Conservation (phyloP, 53 echinoderm and acorn worm genomes). For the Echinarachnius parma region DNA sequence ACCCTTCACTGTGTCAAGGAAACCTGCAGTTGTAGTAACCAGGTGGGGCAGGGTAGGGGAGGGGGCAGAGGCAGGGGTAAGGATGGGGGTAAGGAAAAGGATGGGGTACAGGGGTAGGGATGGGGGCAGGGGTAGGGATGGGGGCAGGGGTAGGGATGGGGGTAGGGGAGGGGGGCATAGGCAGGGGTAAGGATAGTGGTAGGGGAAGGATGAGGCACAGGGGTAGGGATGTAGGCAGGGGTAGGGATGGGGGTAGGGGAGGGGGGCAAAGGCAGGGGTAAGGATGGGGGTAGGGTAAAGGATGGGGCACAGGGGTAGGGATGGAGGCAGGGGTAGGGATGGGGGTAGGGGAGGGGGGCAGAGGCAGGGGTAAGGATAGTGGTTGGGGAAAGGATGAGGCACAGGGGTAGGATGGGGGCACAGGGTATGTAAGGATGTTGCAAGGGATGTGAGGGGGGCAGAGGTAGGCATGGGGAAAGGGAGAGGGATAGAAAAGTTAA, state of each 20-base stretch:
- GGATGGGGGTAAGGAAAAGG: not conserved
- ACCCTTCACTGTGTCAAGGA: slow-evolving; percentile 60
- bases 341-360: not conserved
- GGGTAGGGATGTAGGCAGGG: not conserved
- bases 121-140: not conserved
- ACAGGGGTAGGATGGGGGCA: not conserved
- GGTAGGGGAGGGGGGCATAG: not conserved
- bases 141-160: not conserved
- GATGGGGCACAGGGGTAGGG: not conserved
- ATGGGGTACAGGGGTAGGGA: not conserved
- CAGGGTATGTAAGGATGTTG: not conserved
- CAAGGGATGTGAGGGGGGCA: not conserved
- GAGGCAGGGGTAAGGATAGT: not conserved
- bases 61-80: not conserved
- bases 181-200: not conserved
- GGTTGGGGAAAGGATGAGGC: not conserved
- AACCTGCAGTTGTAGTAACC: slow-evolving; percentile 46
- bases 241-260: not conserved
- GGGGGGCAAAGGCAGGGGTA: not conserved
- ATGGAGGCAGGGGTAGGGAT: not conserved
- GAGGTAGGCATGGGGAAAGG: not conserved
- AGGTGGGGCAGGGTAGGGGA: no score
- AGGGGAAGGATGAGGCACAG: no score
- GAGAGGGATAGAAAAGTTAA: not conserved
- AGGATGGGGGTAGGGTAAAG: not conserved